phyloP scores from a whole-genome alignment of 2,113 vertebrate genomes.

The Misgurnus anguillicaudatus region DNA sequence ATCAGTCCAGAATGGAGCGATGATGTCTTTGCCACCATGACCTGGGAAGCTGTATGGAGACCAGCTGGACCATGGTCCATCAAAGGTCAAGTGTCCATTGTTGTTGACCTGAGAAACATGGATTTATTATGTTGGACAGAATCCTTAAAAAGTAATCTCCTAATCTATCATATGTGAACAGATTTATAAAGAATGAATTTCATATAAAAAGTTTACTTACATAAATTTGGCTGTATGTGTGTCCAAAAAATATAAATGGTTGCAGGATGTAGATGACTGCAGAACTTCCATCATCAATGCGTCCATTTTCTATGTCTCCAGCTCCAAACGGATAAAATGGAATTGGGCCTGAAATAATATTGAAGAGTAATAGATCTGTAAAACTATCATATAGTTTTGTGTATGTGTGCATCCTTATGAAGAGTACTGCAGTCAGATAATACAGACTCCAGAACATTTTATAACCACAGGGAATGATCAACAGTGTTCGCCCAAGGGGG shows the following conservation, averaged over 20 bases:
- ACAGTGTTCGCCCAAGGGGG: too few species aligned
- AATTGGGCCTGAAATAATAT: background rate
- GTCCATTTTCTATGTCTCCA: slow-evolving; percentile 5
- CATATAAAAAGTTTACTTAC: slow-evolving; percentile 8
- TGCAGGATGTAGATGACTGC: slow-evolving; percentile 15
- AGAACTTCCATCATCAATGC: slow-evolving; percentile 42
- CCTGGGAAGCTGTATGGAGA: slow-evolving; percentile 37
- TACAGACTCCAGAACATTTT: too few species aligned
- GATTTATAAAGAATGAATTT: background rate
- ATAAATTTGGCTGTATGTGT: background rate
- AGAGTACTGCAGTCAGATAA: too few species aligned
- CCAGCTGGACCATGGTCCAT: background rate
- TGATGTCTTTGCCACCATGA: slow-evolving; percentile 18
- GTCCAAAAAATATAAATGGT: slow-evolving; percentile 38
- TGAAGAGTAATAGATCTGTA: too few species aligned
- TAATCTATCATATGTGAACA: background rate
- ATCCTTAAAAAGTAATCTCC: background rate
- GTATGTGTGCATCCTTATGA: too few species aligned
- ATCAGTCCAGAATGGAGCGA: slow-evolving; percentile 59
- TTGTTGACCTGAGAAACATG: slow-evolving; percentile 40
- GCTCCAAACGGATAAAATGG: slow-evolving; percentile 31
- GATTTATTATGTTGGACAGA: background rate
- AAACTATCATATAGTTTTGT: too few species aligned
- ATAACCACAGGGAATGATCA: too few species aligned
- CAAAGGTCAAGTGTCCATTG: slow-evolving; percentile 50